Percentiles rank a stretch among this genome's conserved stretches.
phyloP scores from a whole-genome alignment of 2,888 invertebrate genomes.

The Thera britannica region DNA sequence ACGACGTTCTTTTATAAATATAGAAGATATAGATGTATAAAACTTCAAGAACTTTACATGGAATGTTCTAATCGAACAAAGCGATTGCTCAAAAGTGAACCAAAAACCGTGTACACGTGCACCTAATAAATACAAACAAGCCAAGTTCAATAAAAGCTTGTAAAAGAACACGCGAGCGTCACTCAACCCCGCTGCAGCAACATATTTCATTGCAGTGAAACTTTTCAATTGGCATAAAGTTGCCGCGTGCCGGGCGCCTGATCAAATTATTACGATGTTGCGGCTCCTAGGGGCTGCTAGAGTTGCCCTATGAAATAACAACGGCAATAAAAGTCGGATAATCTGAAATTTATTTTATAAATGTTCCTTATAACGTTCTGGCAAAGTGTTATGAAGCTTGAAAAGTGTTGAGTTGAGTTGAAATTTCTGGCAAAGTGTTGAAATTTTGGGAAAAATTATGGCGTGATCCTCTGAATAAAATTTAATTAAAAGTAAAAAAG shows the following conservation, averaged over 20 bases:
- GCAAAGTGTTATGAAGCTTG: no score
- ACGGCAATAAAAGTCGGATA: not conserved
- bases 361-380: no score
- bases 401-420: no score
- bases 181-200: constrained; percentile 66
- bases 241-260: constrained; percentile 61
- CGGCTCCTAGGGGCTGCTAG: constrained; percentile 56
- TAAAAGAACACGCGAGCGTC: constrained; percentile 52
- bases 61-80: no score
- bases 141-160: constrained; percentile 8
- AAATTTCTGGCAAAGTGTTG: no score
- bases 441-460: no score
- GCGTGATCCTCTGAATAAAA: no score
- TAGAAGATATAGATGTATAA: no score
- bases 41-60: no score
- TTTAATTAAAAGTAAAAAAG: no score
- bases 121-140: not conserved
- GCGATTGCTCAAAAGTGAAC: no score
- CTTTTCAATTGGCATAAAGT: constrained; percentile 54
- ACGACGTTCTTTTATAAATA: no score
- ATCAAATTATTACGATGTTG: constrained; percentile 83
- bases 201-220: constrained; percentile 75
- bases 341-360: not conserved
- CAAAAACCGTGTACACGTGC: not conserved
- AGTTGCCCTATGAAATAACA: not conserved